Evolutionary conservation across 2,888 invertebrate genomes (phyloP).

Genomic region (Elegia similella): DNA sequence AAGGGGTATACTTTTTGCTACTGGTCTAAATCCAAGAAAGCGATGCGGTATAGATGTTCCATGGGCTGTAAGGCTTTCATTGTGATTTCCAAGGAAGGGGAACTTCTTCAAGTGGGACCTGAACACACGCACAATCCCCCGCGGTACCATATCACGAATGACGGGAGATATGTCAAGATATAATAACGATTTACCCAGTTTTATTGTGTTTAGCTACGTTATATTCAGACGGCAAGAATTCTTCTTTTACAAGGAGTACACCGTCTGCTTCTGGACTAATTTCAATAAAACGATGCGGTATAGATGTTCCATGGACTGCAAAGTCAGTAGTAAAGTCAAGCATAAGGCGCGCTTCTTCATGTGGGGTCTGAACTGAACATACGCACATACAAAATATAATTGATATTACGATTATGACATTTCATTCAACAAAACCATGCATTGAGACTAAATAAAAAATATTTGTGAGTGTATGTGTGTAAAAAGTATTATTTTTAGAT

Average conservation of each 20-base stretch:
- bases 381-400: too few species aligned
- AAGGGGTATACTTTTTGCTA: constrained; percentile 32
- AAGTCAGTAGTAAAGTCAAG: constrained; percentile 23
- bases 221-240: constrained; percentile 24
- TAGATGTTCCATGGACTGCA: constrained; percentile 32
- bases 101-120: constrained; percentile 19
- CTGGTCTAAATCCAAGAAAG: constrained; percentile 18
- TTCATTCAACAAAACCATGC: too few species aligned
- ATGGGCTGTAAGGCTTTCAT: constrained; percentile 30
- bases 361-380: constrained; percentile 24
- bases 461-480: too few species aligned
- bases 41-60: constrained; percentile 30
- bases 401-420: too few species aligned
- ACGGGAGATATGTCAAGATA: constrained; percentile 17
- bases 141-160: constrained; percentile 20
- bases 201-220: too few species aligned
- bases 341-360: constrained; percentile 21
- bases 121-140: constrained; percentile 28
- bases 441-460: too few species aligned
- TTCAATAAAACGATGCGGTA: constrained; percentile 23
- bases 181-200: too few species aligned
- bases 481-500: too few species aligned
- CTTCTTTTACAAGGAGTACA: constrained; percentile 33
- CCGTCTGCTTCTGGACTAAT: constrained; percentile 26
- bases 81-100: constrained; percentile 19